Evolutionary conservation across 2,113 vertebrate genomes (phyloP), one percentile per base, ranked within the genome.

Genomic region (Seriola quinqueradiata): DNA sequence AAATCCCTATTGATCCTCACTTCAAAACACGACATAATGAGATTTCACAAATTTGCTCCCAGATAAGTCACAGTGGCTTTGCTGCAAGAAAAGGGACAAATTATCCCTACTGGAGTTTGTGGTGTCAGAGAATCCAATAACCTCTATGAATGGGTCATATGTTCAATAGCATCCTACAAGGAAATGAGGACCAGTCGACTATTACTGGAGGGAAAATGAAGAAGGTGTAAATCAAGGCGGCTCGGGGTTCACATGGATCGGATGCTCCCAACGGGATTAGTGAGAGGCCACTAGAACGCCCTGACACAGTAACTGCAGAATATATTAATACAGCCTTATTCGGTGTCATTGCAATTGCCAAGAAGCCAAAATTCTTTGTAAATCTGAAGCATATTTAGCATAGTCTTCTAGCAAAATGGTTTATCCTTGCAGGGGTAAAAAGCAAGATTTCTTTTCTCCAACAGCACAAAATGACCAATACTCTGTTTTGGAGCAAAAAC

Each of bases 101-200:
- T 84, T 71, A 87, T 79, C 40, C 78, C 65, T 52, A 12, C 54
- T 71, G 78, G 86, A 83, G 77, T 69, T 83, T 84, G 83, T 73
- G 77, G 75, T 79, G 71, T 59, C 34, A 57, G 74, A 82, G 54
- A 90, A 88, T 92, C 82, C 79, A 90, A 92, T 91, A 89, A 92
- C 86, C 89, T 90, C 67, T 81, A 61, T 79, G 82, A 87, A 86
- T 65, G 59, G 85, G 86, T 90, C 84, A 77, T 61, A 21, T 86
- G 85, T 78, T 92, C 86, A 76, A 59, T 65, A 65, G 75, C 36
- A 69, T 87, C 75, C 73, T 73, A 71, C 81, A 77, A 88, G 85
- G 79, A 86, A 40, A 59, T 42, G 75, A 77, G 79, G 71, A 90
- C 74, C 61, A 65, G 70, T 77, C 19, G 60, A 68, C 87, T 61